Percentiles rank a stretch among this genome's conserved stretches.
phyloP scores from a whole-genome alignment of 2,888 invertebrate genomes.

The Clusia tigrina region DNA sequence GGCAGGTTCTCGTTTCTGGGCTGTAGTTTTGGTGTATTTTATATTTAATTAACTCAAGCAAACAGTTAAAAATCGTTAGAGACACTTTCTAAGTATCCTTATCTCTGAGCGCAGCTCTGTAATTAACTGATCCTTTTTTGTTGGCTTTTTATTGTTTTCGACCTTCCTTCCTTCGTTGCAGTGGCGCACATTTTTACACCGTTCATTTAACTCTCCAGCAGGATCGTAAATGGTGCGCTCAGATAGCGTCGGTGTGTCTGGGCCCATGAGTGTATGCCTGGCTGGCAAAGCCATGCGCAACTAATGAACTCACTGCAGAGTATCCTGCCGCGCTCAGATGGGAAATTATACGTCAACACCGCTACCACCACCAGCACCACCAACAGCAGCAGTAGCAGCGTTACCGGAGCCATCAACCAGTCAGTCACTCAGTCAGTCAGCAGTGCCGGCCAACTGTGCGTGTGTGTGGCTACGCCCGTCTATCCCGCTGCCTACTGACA shows the following conservation, averaged over 20 bases:
- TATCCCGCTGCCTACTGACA: background rate
- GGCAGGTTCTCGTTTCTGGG: background rate
- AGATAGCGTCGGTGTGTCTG: background rate
- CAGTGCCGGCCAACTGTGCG: constrained; percentile 1
- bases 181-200: background rate
- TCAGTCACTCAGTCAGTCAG: background rate
- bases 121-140: background rate
- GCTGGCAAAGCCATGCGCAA: background rate
- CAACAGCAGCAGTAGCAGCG: too few species aligned
- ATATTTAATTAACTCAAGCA: background rate
- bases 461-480: background rate
- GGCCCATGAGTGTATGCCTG: background rate
- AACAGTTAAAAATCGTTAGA: background rate
- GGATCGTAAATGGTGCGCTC: constrained; percentile 4
- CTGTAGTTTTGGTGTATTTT: background rate
- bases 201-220: background rate
- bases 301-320: constrained; percentile 3
- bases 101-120: constrained; percentile 3
- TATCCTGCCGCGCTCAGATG: background rate
- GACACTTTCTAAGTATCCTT: background rate
- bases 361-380: background rate
- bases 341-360: background rate
- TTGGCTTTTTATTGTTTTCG: background rate
- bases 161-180: background rate
- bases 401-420: background rate